Evolutionary conservation across 2,888 invertebrate species (phyloP).

Genomic region (Unio pictorum): DNA sequence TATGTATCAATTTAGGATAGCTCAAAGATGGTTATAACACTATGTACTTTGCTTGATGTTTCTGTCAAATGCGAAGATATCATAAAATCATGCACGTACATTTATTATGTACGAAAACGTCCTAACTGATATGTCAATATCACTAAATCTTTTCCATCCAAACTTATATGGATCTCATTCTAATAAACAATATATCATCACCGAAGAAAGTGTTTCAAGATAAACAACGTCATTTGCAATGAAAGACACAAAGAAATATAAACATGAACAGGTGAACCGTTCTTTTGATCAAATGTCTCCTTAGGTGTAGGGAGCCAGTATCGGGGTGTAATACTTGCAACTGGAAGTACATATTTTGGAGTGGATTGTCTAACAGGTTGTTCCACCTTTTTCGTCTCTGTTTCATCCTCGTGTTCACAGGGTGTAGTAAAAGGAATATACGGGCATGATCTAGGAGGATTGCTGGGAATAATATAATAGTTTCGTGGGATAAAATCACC

Average conservation of each 20-base stretch:
- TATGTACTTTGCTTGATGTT: not conserved
- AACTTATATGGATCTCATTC: not conserved
- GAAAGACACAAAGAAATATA: no score
- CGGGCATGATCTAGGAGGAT: constrained; percentile 15
- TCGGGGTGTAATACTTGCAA: not conserved
- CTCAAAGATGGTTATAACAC: no score
- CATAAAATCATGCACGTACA: not conserved
- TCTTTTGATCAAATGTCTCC: not conserved
- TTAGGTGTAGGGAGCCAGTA: not conserved
- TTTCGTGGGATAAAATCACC: constrained; percentile 16
- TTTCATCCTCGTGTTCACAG: no score
- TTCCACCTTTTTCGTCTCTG: no score
- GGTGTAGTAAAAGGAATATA: constrained; percentile 9
- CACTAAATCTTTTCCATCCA: constrained; percentile 3
- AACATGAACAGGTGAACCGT: no score
- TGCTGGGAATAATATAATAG: constrained; percentile 12
- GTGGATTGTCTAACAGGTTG: not conserved
- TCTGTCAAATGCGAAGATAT: constrained; percentile 7
- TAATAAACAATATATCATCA: constrained; percentile 8
- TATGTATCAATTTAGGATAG: no score
- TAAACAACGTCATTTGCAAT: no score
- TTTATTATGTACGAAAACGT: constrained; percentile 2
- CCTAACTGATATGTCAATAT: constrained; percentile 1
- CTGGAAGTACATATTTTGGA: not conserved
- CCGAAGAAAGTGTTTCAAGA: not conserved